Evolutionary conservation across 2,888 invertebrate genomes (phyloP).

Genomic region (Xiphydria camelus): DNA sequence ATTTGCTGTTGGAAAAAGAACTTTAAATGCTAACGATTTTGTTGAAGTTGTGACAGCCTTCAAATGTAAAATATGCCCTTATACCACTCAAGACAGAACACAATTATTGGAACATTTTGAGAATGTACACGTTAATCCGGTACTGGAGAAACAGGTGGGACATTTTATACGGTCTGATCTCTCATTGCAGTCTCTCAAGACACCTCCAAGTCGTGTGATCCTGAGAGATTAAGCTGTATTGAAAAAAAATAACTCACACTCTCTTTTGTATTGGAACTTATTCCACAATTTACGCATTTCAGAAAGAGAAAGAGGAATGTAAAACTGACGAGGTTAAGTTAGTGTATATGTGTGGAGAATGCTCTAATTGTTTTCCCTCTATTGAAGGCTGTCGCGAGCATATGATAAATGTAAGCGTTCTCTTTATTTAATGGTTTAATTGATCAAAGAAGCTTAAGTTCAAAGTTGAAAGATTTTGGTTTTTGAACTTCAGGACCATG

Average conservation of each 20-base stretch:
- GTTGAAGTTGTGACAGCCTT: slow-evolving; percentile 62
- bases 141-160: slow-evolving; percentile 27
- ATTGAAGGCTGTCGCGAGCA: slow-evolving; percentile 60
- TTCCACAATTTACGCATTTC: not conserved
- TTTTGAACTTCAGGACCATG: slow-evolving; percentile 40
- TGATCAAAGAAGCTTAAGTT: too few relatives aligned
- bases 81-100: slow-evolving; percentile 55
- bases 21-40: slow-evolving; percentile 55
- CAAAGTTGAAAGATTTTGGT: too few relatives aligned
- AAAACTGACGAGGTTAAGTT: slow-evolving; percentile 42
- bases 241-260: too few relatives aligned
- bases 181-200: too few relatives aligned
- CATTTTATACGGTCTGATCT: too few relatives aligned
- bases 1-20: slow-evolving; percentile 19
- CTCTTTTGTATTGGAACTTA: too few relatives aligned
- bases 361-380: slow-evolving; percentile 58
- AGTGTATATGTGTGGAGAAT: slow-evolving; percentile 61
- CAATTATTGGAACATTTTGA: slow-evolving; percentile 56
- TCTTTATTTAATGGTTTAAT: too few relatives aligned
- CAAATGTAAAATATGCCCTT: slow-evolving; percentile 62
- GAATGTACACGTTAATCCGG: slow-evolving; percentile 41
- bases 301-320: slow-evolving; percentile 21
- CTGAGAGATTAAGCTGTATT: too few relatives aligned
- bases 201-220: too few relatives aligned
- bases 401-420: slow-evolving; percentile 60